phyloP scores from a whole-genome alignment of 2,797 vertebrate species.

The Xenentodon cancila region DNA sequence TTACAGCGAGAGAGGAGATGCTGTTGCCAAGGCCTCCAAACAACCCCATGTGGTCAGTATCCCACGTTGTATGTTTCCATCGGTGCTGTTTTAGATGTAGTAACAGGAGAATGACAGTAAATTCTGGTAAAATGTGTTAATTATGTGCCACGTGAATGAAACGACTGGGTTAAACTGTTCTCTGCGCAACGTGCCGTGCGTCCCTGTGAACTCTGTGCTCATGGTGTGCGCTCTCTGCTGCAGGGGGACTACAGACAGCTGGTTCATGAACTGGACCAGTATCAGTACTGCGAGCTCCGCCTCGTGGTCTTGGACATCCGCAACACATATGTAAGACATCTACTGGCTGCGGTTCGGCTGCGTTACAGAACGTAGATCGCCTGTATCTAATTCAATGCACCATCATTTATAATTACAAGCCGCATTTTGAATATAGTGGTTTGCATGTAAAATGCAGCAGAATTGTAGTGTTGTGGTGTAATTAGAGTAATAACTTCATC shows the following conservation, averaged over 20 bases:
- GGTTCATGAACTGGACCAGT: conserved; percentile 90
- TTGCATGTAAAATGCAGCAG: conserved; percentile 26
- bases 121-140: too few species aligned
- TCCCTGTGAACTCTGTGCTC: not conserved
- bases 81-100: too few species aligned
- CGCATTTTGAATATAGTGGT: conserved; percentile 8
- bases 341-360: not conserved
- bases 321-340: conserved; percentile 85
- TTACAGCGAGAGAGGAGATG: conserved; percentile 90
- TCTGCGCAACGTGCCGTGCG: too few species aligned
- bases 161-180: too few species aligned
- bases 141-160: too few species aligned
- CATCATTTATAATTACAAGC: not conserved
- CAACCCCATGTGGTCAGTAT: conserved; percentile 89
- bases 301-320: conserved; percentile 88
- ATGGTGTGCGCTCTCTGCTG: conserved; percentile 9
- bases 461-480: conserved; percentile 28
- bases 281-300: conserved; percentile 87
- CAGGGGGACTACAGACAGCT: conserved; percentile 92
- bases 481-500: conserved; percentile 60
- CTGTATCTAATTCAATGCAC: too few species aligned
- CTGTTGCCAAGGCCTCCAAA: conserved; percentile 91
- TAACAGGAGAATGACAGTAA: too few species aligned
- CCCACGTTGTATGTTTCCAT: not conserved
- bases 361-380: not conserved